phyloP scores from a whole-genome alignment of 1,140 invertebrate species.

The Ctenoplectra terminalis region DNA sequence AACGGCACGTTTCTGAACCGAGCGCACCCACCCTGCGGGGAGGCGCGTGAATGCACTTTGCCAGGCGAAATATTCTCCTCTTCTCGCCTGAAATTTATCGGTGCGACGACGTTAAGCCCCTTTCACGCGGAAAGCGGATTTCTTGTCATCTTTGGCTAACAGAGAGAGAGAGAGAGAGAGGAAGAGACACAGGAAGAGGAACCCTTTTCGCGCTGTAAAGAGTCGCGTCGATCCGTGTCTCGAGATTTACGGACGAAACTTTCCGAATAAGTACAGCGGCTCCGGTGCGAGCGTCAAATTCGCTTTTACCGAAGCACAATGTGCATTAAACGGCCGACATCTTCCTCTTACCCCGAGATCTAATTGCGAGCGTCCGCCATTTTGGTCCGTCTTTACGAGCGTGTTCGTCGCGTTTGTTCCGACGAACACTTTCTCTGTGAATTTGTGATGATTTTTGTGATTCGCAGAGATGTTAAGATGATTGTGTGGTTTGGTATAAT shows the following conservation, averaged over 20 bases:
- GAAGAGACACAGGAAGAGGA: not conserved
- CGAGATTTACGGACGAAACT: constrained; percentile 52
- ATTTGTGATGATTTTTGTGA: not conserved
- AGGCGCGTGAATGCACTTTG: constrained; percentile 51
- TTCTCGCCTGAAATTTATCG: constrained; percentile 57
- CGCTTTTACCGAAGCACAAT: not conserved
- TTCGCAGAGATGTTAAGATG: too few relatives aligned
- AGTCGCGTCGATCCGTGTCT: constrained; percentile 44
- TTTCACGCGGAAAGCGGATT: constrained; percentile 59
- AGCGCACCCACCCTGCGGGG: constrained; percentile 12
- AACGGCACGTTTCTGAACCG: not conserved
- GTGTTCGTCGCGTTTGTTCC: not conserved
- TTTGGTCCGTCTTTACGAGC: not conserved
- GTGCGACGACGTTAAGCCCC: constrained; percentile 43
- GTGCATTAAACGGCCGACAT: constrained; percentile 19
- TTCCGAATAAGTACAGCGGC: constrained; percentile 11
- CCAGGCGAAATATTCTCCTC: constrained; percentile 53
- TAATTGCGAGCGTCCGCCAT: not conserved
- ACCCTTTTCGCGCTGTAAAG: constrained; percentile 36
- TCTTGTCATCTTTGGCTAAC: constrained; percentile 53
- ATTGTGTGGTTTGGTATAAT: too few relatives aligned
- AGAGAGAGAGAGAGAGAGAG: not conserved
- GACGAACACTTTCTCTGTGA: not conserved
- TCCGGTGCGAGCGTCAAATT: constrained; percentile 19
- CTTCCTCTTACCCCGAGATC: not conserved